phyloP scores from a whole-genome alignment of 1,140 invertebrate genomes.

The Orius laevigatus region DNA sequence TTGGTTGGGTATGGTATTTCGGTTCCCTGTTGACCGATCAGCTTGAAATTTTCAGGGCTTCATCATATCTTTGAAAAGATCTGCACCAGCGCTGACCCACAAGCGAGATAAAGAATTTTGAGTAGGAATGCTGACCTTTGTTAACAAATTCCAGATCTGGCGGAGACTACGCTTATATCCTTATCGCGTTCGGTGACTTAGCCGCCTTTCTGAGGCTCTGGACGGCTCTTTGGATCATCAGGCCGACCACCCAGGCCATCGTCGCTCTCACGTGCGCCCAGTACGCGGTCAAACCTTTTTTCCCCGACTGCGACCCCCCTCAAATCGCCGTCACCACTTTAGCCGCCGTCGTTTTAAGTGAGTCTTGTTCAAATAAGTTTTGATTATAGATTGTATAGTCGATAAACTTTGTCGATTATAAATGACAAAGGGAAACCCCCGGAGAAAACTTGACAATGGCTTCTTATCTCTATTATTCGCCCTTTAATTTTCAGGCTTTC shows the following conservation, averaged over 20 bases:
- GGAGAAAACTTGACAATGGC: no score
- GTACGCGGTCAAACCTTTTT: conserved; percentile 69
- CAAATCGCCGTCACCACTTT: conserved; percentile 47
- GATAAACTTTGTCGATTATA: no score
- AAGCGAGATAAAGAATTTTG: no score
- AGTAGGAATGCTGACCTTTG: no score
- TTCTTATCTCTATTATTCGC: no score
- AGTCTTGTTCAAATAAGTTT: conserved; percentile 27
- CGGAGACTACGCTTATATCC: conserved; percentile 77
- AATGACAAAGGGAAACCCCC: no score
- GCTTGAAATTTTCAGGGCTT: no score
- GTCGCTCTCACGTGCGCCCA: conserved; percentile 67
- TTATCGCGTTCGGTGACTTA: conserved; percentile 73
- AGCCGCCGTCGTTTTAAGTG: conserved; percentile 58
- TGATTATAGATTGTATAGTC: no score
- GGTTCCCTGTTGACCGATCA: no score
- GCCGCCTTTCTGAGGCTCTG: conserved; percentile 75
- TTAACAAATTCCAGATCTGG: conserved; percentile 41
- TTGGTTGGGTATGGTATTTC: no score
- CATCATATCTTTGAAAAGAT: no score
- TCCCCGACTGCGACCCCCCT: conserved; percentile 49
- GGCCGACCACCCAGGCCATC: conserved; percentile 62
- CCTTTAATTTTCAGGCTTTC: conserved; percentile 43
- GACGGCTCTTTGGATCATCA: conserved; percentile 70
- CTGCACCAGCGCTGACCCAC: no score